These are phyloP conservation scores for Columba janthina DNA, from an alignment of 2,113 vertebrate genomes.

Conservation along the genomic window DNA sequence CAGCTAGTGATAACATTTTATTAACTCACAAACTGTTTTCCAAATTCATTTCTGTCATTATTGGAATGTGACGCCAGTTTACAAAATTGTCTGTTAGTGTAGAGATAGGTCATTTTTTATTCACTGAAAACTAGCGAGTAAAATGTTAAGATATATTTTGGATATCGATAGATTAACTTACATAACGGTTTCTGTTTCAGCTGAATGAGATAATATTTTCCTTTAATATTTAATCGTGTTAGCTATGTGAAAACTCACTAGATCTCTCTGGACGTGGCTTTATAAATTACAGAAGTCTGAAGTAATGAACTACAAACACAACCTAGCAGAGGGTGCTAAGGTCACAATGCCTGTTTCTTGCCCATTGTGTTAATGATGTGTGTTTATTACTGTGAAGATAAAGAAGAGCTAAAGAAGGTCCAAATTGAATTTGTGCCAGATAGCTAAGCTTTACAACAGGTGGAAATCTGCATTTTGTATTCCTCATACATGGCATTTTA, in stretches of 20 bases:
- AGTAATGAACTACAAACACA: background rate
- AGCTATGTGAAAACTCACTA: background rate
- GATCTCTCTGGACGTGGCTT: background rate
- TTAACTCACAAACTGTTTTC: background rate
- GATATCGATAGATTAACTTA: background rate
- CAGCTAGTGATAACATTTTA: background rate
- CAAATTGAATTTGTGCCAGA: background rate
- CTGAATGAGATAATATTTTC: background rate
- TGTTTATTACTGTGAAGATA: background rate
- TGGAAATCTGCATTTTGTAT: background rate
- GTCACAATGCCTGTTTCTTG: background rate
- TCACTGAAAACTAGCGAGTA: background rate
- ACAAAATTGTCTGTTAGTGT: background rate
- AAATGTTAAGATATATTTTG: background rate
- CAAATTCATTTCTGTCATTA: background rate
- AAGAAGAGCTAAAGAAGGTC: background rate
- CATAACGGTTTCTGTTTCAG: background rate
- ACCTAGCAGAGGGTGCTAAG: background rate
- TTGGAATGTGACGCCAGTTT: background rate
- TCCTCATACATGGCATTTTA: background rate
- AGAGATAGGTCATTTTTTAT: background rate
- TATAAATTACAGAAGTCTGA: constrained; percentile 12
- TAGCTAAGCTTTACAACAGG: background rate
- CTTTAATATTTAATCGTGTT: constrained; percentile 46
- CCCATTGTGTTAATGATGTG: background rate